phyloP scores from a whole-genome alignment of 2,888 invertebrate genomes.

The Pseudococcus viburni region DNA sequence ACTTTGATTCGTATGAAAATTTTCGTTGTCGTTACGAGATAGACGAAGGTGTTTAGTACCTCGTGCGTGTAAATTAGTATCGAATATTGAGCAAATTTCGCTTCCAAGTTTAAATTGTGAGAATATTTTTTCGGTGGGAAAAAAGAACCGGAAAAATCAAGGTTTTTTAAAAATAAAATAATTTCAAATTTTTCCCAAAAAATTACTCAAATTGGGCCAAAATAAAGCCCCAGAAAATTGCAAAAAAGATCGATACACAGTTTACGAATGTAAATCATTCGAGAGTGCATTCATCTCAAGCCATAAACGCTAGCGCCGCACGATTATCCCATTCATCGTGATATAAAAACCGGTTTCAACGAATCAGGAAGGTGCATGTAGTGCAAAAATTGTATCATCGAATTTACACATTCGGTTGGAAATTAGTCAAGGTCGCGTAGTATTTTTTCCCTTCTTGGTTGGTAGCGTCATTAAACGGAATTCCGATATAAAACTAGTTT shows the following conservation, averaged over 20 bases:
- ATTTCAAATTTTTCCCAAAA: background rate
- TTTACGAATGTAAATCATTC: background rate
- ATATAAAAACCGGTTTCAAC: background rate
- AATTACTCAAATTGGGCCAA: background rate
- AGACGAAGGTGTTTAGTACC: background rate
- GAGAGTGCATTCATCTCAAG: slow-evolving; percentile 7
- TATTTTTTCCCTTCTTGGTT: background rate
- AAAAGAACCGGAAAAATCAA: too few species aligned
- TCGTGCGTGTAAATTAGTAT: background rate
- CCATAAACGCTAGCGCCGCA: background rate
- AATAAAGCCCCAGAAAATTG: background rate
- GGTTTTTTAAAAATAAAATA: too few species aligned
- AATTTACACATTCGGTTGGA: slow-evolving; percentile 38
- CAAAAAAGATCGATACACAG: too few species aligned
- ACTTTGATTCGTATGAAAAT: slow-evolving; percentile 14
- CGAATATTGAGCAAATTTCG: too few species aligned
- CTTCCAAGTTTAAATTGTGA: too few species aligned
- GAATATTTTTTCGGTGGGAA: too few species aligned
- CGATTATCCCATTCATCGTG: slow-evolving; percentile 23
- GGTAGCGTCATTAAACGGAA: slow-evolving; percentile 9
- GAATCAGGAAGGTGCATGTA: slow-evolving; percentile 33
- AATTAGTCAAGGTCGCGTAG: slow-evolving; percentile 35
- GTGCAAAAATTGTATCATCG: slow-evolving; percentile 53
- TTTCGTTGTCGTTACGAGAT: background rate
- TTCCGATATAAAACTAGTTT: slow-evolving; percentile 18